Evolutionary conservation across 37 sponge, comb jelly and placozoan genomes (phyloP).

Genomic region (Hexactinellida sp.): DNA sequence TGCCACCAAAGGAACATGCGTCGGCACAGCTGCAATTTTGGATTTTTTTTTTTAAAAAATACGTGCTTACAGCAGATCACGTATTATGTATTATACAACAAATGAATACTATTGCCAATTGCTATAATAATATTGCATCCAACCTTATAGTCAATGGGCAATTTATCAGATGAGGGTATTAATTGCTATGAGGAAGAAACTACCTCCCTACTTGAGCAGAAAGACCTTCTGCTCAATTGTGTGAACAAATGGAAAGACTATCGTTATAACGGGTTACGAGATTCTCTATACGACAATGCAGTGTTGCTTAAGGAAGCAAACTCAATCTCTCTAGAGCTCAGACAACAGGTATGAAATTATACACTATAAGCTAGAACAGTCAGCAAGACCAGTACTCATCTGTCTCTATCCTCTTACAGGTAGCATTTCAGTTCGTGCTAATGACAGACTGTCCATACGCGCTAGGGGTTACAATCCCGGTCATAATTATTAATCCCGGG

Average conservation of each 20-base stretch:
- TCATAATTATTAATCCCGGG: too few relatives aligned
- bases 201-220: background rate
- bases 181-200: background rate
- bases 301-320: slow-evolving; percentile 85
- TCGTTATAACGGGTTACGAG: slow-evolving; percentile 28
- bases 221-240: background rate
- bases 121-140: too few relatives aligned
- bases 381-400: too few relatives aligned
- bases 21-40: too few relatives aligned
- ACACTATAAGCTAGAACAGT: background rate
- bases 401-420: too few relatives aligned
- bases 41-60: too few relatives aligned
- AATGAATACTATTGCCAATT: too few relatives aligned
- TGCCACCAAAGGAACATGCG: too few relatives aligned
- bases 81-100: too few relatives aligned
- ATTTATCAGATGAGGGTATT: background rate
- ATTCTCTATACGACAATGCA: slow-evolving; percentile 17
- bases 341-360: slow-evolving; percentile 28
- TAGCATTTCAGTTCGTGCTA: slow-evolving; percentile 60
- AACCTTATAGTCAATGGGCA: background rate
- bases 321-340: slow-evolving; percentile 70
- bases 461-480: too few relatives aligned
- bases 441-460: slow-evolving; percentile 52
- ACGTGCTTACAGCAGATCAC: too few relatives aligned
- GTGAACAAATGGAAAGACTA: slow-evolving; percentile 51